phyloP scores from a whole-genome alignment of 92 coral and sea anemone genomes.

The Epizoanthus illoricatus region DNA sequence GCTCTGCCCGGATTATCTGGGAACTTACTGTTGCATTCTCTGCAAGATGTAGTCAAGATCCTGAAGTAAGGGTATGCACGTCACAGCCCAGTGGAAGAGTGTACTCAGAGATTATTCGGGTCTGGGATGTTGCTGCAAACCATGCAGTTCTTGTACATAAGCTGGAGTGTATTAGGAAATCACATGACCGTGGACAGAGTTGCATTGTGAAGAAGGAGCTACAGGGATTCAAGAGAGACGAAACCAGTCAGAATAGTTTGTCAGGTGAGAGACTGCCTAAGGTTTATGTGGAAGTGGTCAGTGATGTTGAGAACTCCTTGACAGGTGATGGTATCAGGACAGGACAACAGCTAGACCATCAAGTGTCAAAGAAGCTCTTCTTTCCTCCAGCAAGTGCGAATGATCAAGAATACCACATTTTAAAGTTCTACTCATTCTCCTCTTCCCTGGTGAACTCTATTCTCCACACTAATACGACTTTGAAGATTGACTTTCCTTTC shows the following conservation, averaged over 20 bases:
- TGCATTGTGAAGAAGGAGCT: constrained; percentile 83
- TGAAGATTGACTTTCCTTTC: constrained; percentile 45
- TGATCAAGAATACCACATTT: constrained; percentile 45
- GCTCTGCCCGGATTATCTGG: constrained; percentile 39
- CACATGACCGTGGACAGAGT: constrained; percentile 67
- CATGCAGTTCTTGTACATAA: constrained; percentile 38
- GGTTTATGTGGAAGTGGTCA: constrained; percentile 13
- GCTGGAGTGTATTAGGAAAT: constrained; percentile 24
- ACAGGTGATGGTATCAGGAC: constrained; percentile 16
- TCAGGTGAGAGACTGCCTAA: constrained; percentile 14
- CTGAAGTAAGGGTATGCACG: constrained; percentile 3
- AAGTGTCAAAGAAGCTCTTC: constrained; percentile 51
- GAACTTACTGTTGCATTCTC: constrained; percentile 44
- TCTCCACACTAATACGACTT: constrained; percentile 24
- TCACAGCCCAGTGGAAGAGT: constrained; percentile 28
- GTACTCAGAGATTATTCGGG: constrained; percentile 48
- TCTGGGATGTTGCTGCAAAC: constrained; percentile 50
- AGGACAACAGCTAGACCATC: neutral
- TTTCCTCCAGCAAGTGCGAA: constrained; percentile 91
- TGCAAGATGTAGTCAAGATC: constrained; percentile 37
- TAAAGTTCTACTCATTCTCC: constrained; percentile 55
- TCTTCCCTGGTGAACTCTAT: constrained; percentile 44
- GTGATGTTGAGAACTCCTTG: neutral
- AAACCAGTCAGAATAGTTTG: neutral
- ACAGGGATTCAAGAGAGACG: constrained; percentile 51